Percentiles rank a stretch among this genome's conserved stretches.
Evolutionary conservation across 2,888 invertebrate species (phyloP).

Genomic region (Acanthosepion lycidas): DNA sequence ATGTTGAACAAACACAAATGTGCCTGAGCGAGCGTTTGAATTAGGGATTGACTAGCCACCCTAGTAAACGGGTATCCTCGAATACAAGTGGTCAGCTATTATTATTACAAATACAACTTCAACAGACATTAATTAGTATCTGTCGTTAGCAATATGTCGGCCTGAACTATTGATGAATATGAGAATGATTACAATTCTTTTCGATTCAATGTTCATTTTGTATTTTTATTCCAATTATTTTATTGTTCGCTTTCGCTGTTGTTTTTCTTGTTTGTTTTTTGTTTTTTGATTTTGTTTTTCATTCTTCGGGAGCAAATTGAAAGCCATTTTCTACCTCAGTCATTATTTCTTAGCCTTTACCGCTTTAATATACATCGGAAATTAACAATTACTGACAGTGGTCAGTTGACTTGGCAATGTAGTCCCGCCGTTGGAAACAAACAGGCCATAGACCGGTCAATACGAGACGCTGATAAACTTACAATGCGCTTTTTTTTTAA

Average conservation of each 20-base stretch:
- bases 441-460: neutral
- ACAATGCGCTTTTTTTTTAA: slow-evolving; percentile 7
- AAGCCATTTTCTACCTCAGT: neutral
- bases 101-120: neutral
- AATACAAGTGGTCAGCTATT: no score
- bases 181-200: neutral
- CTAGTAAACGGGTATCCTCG: no score
- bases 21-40: no score
- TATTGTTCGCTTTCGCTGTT: neutral
- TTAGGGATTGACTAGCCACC: no score
- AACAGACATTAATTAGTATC: neutral
- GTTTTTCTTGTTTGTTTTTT: neutral
- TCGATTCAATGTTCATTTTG: neutral
- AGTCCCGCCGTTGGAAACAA: neutral
- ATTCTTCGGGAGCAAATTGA: neutral
- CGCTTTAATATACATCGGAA: neutral
- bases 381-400: neutral
- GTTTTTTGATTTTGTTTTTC: neutral
- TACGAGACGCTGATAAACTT: neutral
- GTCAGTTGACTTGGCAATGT: neutral
- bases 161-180: neutral
- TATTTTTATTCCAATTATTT: neutral
- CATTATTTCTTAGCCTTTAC: neutral
- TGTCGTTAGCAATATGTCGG: neutral
- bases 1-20: no score